Conservation (phyloP, 2,888 invertebrate genomes). For the Gari tellinella region DNA sequence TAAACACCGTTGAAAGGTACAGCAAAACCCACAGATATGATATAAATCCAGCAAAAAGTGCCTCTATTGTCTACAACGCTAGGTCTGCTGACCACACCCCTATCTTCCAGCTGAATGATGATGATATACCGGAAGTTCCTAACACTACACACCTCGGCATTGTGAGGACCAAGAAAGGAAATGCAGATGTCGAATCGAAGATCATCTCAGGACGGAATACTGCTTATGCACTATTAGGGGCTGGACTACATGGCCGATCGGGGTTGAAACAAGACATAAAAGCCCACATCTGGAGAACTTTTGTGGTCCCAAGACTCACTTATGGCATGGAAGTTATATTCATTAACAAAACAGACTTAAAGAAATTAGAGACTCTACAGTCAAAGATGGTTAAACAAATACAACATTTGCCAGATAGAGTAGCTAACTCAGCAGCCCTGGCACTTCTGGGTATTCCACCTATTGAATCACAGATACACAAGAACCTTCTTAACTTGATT, state of each 20-base stretch:
- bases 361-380: conserved; percentile 2
- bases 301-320: conserved; percentile 6
- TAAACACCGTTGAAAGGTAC: neutral
- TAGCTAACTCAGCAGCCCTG: neutral
- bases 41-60: conserved; percentile 5
- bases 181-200: conserved; percentile 6
- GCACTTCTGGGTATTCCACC: conserved; percentile 4
- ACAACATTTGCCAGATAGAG: conserved; percentile 8
- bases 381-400: conserved; percentile 3
- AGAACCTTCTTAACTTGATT: conserved; percentile 2
- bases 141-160: conserved; percentile 1
- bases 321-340: conserved; percentile 15
- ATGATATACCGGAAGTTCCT: neutral
- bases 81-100: too few relatives aligned
- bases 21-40: neutral
- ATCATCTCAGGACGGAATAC: neutral
- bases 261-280: conserved; percentile 5
- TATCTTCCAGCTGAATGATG: neutral
- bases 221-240: conserved; percentile 11
- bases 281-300: conserved; percentile 7
- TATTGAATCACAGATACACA: neutral
- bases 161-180: neutral
- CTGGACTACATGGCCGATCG: conserved; percentile 6
- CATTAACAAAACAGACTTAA: neutral
- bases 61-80: neutral